Base-by-base conservation (phyloP, 2,797 vertebrate genomes). In the Takifugu ocellatus region DNA sequence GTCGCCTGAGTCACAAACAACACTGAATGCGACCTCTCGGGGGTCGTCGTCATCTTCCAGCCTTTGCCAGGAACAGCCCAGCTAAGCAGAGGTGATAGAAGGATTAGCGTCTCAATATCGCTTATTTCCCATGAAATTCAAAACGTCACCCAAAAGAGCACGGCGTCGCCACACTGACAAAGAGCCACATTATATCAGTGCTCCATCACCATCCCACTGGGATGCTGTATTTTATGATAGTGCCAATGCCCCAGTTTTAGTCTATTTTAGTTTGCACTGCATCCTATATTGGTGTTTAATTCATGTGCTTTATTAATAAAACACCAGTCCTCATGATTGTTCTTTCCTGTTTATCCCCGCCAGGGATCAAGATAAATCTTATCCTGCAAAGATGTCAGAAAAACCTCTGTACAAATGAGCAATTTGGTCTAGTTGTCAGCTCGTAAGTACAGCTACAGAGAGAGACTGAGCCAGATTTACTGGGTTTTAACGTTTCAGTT, bases 261-360 rank as follows among this genome's bases (percentile, higher is more conserved):
- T 72, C 63, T 53, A 49, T 70, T 72, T 73, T 64, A 69, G 73
- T 83, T 75, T 69, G 61, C 58, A 66, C 69, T 71, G 57, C 64
- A 78, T 54, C 56, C 64, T 63, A 52, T 60, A 76, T 69, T 58
- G 29, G 56, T 73, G 62, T 77, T 75, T 84, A 79, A 83, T 85
- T 84, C 63, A 78, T 82, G 58, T 14, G 3, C 49, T 67, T 76
- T 67, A 81, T 79, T 82, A 84, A 83, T 83, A 82, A 84, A 85
- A 79, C 65, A 78, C 54, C 25, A 54, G 63, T 57, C 63, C 60
- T 54, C 67, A 62, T 36, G 48, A 63, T 51, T 72, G 25, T 67
- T 78, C 50, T 54, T 72, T 55, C 42, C 51, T 56, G 50, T 50
- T 17, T 73, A n/a, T 11, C 10, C 57, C 63, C 77, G 72, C 66